Percentiles rank a stretch among this genome's conserved stretches.
phyloP scores from a whole-genome alignment of 2,113 vertebrate genomes.

The Percina caprodes region DNA sequence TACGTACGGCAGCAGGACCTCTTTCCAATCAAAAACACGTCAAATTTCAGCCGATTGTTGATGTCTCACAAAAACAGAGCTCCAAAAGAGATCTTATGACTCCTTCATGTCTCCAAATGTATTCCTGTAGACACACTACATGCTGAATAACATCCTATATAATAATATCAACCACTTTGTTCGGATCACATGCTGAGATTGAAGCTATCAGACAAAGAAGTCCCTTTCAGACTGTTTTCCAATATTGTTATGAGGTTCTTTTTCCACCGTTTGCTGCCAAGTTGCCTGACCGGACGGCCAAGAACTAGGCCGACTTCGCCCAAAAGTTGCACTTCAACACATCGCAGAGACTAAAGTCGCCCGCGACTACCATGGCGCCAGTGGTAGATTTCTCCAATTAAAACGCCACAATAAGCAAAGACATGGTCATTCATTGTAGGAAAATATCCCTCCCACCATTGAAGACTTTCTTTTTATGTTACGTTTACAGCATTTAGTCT shows the following conservation, averaged over 20 bases:
- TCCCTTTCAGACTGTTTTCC: not conserved
- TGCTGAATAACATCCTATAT: not conserved
- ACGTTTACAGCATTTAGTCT: too few relatives aligned
- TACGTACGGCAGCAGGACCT: not conserved
- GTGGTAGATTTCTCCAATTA: too few relatives aligned
- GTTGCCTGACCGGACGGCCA: too few relatives aligned
- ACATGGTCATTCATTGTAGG: too few relatives aligned
- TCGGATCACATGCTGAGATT: not conserved
- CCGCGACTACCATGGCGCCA: too few relatives aligned
- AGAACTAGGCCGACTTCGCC: too few relatives aligned
- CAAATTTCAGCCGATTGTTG: not conserved
- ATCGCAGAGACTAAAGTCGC: too few relatives aligned
- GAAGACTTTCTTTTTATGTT: too few relatives aligned
- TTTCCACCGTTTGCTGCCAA: not conserved
- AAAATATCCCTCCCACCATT: too few relatives aligned
- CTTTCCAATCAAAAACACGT: not conserved
- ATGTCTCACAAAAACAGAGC: conserved; percentile 7
- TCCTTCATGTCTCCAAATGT: conserved; percentile 1
- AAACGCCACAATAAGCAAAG: too few relatives aligned
- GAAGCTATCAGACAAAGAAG: not conserved
- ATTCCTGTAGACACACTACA: not conserved
- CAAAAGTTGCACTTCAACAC: too few relatives aligned
- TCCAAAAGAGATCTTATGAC: conserved; percentile 11
- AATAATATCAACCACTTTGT: not conserved
- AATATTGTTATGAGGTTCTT: not conserved